A percentile compares a stretch with the other conserved stretches of the same genome.
phyloP scores from a whole-genome alignment of 2,797 vertebrate species.

The Acrocephalus scirpaceus region DNA sequence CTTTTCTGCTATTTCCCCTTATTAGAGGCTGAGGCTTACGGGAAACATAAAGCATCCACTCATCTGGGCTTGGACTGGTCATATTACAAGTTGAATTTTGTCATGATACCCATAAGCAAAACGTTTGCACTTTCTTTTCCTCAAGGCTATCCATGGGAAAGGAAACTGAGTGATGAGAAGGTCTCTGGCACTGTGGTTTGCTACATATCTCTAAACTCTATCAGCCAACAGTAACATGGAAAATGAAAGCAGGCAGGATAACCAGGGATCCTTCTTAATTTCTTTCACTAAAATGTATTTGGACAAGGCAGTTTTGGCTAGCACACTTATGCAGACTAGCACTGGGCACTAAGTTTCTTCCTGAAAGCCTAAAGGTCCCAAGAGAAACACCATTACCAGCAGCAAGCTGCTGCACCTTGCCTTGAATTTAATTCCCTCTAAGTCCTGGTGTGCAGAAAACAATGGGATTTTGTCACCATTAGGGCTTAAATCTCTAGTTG shows the following conservation, averaged over 20 bases:
- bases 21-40: neutral
- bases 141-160: neutral
- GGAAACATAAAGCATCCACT: neutral
- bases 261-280: neutral
- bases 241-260: neutral
- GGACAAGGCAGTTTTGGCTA: neutral
- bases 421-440: slow-evolving; percentile 40
- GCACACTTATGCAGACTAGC: neutral
- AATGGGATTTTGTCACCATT: slow-evolving; percentile 47
- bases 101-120: neutral
- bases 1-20: slow-evolving; percentile 9
- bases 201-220: neutral
- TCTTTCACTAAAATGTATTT: neutral
- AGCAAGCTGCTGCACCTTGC: neutral
- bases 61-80: neutral
- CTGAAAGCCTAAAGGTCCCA: neutral
- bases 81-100: neutral
- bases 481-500: slow-evolving; percentile 48
- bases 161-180: neutral
- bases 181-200: neutral
- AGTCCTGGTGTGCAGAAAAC: slow-evolving; percentile 1
- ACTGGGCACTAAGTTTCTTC: neutral
- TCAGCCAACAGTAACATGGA: neutral
- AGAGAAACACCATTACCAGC: neutral
- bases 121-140: neutral